These are phyloP conservation scores for Vespertilio murinus DNA, from an alignment of 2,797 vertebrate species.

Conservation along the genomic window DNA sequence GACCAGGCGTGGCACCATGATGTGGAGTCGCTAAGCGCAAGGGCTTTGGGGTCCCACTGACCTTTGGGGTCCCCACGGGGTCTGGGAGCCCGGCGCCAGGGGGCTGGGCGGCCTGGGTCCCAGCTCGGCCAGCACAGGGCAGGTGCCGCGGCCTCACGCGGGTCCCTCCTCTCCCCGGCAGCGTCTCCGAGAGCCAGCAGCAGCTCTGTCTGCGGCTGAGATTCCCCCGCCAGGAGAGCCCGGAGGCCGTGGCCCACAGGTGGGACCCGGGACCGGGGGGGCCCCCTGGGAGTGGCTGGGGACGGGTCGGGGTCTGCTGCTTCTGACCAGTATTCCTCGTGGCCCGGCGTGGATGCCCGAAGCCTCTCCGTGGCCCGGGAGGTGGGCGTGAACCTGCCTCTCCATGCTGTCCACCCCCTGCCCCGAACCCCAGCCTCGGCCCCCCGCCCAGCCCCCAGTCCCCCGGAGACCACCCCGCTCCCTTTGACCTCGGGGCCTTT, in stretches of 20 bases:
- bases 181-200: slow-evolving; percentile 69
- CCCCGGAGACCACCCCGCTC: not conserved
- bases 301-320: not conserved
- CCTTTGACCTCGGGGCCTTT: not conserved
- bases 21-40: not conserved
- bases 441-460: not conserved
- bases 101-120: rapidly evolving
- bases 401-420: rapidly evolving
- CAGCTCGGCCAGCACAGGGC: not conserved
- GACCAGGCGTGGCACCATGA: not conserved
- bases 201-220: slow-evolving; percentile 71
- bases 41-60: not conserved
- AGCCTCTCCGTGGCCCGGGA: not conserved
- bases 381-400: not conserved
- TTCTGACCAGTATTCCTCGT: not conserved
- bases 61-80: not conserved
- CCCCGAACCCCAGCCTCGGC: not conserved
- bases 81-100: not conserved
- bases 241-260: slow-evolving; percentile 71
- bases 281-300: not conserved
- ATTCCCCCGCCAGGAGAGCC: slow-evolving; percentile 73
- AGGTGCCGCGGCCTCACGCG: rapidly evolving
- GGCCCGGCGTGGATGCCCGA: not conserved
- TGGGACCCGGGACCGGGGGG: slow-evolving; percentile 41
- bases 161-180: slow-evolving; percentile 5